phyloP scores from a whole-genome alignment of 2,888 invertebrate genomes.

The Taphrorychus bicolor region DNA sequence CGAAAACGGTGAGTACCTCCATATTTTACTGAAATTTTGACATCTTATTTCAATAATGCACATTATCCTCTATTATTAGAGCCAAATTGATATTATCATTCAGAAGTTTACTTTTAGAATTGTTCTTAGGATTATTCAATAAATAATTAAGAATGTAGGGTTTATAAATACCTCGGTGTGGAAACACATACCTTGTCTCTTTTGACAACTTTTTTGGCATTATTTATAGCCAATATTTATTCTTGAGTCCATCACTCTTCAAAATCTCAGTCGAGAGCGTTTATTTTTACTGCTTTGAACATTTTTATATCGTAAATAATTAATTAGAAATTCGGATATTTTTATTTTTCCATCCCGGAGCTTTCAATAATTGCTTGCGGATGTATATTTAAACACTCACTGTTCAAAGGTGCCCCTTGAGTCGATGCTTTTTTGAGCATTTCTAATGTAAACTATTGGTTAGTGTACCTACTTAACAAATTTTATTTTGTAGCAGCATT shows the following conservation, averaged over 20 bases:
- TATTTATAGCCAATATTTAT: too few species aligned
- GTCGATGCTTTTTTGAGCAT: too few species aligned
- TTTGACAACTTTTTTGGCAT: neutral
- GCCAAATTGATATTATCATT: neutral
- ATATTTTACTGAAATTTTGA: neutral
- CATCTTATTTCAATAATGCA: neutral
- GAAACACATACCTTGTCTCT: neutral
- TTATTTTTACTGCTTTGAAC: neutral
- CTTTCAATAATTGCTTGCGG: too few species aligned
- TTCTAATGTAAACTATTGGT: too few species aligned
- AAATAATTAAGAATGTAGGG: neutral
- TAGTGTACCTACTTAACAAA: neutral
- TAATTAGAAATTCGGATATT: too few species aligned
- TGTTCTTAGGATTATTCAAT: too few species aligned
- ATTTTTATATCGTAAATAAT: neutral
- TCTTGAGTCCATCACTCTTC: too few species aligned
- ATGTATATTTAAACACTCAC: too few species aligned
- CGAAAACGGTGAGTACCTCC: conserved; percentile 54
- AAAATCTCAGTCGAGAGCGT: too few species aligned
- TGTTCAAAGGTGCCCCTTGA: too few species aligned
- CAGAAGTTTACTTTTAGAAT: too few species aligned
- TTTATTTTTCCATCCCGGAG: too few species aligned
- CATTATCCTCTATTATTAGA: neutral
- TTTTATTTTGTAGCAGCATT: conserved; percentile 46
- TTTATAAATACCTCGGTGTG: neutral